Conservation (phyloP, 1,140 invertebrate genomes). For the Bradysia coprophila region DNA sequence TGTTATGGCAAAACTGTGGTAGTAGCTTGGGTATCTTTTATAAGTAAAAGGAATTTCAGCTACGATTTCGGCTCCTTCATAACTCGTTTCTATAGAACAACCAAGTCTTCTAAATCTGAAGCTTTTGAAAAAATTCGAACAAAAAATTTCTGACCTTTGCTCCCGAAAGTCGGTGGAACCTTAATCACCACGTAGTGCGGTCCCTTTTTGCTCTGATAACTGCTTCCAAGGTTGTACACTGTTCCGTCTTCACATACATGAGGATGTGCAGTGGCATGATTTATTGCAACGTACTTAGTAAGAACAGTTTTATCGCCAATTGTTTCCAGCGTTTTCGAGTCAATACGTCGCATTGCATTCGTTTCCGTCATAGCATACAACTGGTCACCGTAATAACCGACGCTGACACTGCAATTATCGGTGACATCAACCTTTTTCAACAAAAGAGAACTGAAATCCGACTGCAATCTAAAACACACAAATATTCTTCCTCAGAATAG, state of each 20-base stretch:
- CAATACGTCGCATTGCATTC: conserved; percentile 34
- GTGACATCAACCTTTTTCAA: conserved; percentile 46
- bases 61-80: conserved; percentile 28
- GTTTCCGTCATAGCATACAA: conserved; percentile 67
- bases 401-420: conserved; percentile 75
- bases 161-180: no score
- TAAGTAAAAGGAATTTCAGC: not conserved
- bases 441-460: conserved; percentile 40
- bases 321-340: conserved; percentile 47
- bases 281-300: conserved; percentile 44
- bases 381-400: conserved; percentile 74
- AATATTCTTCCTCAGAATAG: no score
- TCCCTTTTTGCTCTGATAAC: no score
- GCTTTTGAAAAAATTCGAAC: not conserved
- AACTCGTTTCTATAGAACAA: conserved; percentile 19
- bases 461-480: no score
- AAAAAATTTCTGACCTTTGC: not conserved
- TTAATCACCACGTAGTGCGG: no score
- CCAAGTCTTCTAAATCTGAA: not conserved
- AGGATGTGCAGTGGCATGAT: conserved; percentile 74
- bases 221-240: conserved; percentile 6
- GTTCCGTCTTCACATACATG: conserved; percentile 54
- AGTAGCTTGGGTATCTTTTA: not conserved
- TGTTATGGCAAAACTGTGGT: conserved; percentile 1
- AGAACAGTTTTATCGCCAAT: conserved; percentile 39